phyloP scores from a whole-genome alignment of 2,113 vertebrate genomes.

The Gopherus evgoodei region DNA sequence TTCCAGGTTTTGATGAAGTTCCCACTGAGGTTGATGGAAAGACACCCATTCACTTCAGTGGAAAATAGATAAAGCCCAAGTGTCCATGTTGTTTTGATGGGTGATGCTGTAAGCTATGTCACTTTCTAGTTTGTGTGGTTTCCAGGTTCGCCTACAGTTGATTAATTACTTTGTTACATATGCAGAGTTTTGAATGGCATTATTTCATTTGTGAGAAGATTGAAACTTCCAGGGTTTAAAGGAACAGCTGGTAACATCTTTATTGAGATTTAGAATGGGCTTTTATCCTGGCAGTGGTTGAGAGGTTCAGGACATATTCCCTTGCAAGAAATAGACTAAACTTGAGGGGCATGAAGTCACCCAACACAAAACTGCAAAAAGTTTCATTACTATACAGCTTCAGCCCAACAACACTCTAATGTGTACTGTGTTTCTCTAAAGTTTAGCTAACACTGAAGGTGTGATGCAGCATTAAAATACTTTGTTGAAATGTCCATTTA shows the following conservation, averaged over 20 bases:
- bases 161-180: neutral
- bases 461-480: neutral
- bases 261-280: neutral
- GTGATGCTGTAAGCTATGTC: neutral
- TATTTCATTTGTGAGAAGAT: neutral
- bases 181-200: neutral
- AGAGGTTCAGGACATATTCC: neutral
- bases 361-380: neutral
- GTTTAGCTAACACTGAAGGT: neutral
- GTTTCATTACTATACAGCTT: neutral
- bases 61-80: neutral
- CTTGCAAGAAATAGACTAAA: neutral
- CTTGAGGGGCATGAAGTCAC: neutral
- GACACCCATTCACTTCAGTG: neutral
- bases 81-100: neutral
- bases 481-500: neutral
- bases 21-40: neutral
- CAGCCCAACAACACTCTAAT: neutral
- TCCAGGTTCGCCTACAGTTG: too few species aligned
- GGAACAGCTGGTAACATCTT: neutral
- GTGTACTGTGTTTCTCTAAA: neutral
- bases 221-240: neutral
- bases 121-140: neutral
- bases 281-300: neutral
- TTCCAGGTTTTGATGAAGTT: neutral